Percentiles rank a stretch among this genome's conserved stretches.
Conservation (phyloP, 1,140 invertebrate genomes). For the Dufourea novaeangliae region DNA sequence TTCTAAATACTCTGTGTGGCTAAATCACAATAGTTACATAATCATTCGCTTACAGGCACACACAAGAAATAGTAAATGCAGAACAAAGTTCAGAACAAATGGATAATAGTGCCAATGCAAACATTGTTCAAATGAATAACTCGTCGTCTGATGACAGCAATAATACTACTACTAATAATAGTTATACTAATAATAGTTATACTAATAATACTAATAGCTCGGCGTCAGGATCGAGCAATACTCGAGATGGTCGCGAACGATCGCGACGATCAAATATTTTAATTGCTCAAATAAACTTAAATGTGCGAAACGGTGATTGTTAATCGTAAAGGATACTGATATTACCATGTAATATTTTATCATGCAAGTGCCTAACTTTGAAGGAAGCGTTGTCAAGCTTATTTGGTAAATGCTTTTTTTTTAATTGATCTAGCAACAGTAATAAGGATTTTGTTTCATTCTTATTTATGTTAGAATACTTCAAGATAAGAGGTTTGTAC, state of each 20-base stretch:
- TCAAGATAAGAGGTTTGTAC: background rate
- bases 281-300: conserved; percentile 68
- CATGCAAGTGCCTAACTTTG: background rate
- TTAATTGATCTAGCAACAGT: no score
- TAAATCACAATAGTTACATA: background rate
- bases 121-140: conserved; percentile 62
- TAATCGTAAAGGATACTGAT: conserved; percentile 36
- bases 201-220: conserved; percentile 38
- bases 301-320: conserved; percentile 63
- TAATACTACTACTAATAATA: background rate
- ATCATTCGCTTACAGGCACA: conserved; percentile 62
- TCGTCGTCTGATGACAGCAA: conserved; percentile 25
- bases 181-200: conserved; percentile 12
- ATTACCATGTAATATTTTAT: background rate
- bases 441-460: background rate
- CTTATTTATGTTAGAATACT: background rate
- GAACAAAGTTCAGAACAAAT: conserved; percentile 68
- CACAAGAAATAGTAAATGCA: conserved; percentile 55
- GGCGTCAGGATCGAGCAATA: conserved; percentile 47
- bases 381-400: background rate
- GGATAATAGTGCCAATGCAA: conserved; percentile 66
- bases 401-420: background rate
- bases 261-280: conserved; percentile 60
- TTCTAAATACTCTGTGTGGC: no score
- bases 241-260: conserved; percentile 49